phyloP scores from a whole-genome alignment of 30 jellyfish, hydroid and myxozoan genomes.

The Nemopilema nomurai region DNA sequence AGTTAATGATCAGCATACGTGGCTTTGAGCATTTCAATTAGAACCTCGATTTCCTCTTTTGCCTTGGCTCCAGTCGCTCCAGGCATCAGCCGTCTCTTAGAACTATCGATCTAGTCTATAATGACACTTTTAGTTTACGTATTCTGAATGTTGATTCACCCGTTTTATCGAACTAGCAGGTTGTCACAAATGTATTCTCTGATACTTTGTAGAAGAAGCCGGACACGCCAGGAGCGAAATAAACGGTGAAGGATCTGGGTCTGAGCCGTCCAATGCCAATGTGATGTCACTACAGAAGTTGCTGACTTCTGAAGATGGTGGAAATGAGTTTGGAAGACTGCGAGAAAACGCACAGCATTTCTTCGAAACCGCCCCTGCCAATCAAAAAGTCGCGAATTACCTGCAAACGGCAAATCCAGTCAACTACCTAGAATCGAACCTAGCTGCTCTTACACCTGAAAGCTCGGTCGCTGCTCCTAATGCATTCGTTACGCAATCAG shows the following conservation, averaged over 20 bases:
- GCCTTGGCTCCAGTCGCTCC: too few species aligned
- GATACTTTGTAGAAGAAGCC: constrained; percentile 9
- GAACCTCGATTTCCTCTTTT: too few species aligned
- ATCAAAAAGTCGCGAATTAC: constrained; percentile 23
- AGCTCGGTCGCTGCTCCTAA: constrained; percentile 59
- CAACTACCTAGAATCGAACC: constrained; percentile 73
- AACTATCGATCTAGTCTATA: background rate
- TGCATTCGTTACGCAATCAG: constrained; percentile 60
- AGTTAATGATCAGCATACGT: too few species aligned
- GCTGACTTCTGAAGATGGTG: constrained; percentile 65
- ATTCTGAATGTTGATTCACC: background rate
- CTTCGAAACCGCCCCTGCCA: constrained; percentile 29
- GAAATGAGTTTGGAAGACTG: constrained; percentile 62
- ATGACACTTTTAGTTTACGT: background rate
- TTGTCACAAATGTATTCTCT: too few species aligned
- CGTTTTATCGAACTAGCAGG: too few species aligned
- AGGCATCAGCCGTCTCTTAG: too few species aligned
- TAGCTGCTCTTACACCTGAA: constrained; percentile 95
- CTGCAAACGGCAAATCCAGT: constrained; percentile 44
- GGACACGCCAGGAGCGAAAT: constrained; percentile 44
- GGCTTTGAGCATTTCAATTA: too few species aligned
- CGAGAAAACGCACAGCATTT: constrained; percentile 58
- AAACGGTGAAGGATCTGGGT: constrained; percentile 51
- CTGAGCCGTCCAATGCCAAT: constrained; percentile 19
- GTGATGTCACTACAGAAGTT: constrained; percentile 47